Evolutionary conservation across 2,888 invertebrate species (phyloP).

Genomic region (Priocnemis perturbator): DNA sequence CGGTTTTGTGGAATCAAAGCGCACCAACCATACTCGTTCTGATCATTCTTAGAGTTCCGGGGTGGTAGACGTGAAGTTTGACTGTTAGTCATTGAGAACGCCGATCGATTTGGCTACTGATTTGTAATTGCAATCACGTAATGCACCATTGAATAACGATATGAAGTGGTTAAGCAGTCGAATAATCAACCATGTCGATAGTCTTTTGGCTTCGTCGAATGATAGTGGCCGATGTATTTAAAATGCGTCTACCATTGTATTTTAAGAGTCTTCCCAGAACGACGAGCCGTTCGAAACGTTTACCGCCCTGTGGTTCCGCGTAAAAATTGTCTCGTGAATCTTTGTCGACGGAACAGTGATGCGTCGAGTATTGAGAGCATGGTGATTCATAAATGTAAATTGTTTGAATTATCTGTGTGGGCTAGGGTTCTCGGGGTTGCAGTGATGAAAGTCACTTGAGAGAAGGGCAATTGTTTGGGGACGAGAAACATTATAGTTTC

Average conservation of each 20-base stretch:
- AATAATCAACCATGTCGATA: neutral
- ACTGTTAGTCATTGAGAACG: too few species aligned
- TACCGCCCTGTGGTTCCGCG: neutral
- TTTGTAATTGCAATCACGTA: neutral
- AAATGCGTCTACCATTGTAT: slow-evolving; percentile 17
- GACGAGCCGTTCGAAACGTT: neutral
- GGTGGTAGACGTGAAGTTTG: too few species aligned
- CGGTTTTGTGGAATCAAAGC: too few species aligned
- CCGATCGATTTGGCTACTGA: too few species aligned
- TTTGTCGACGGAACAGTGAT: neutral
- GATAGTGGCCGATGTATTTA: neutral
- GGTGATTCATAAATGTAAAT: neutral
- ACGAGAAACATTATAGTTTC: too few species aligned
- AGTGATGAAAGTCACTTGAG: too few species aligned
- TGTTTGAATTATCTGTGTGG: neutral
- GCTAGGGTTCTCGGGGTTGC: too few species aligned
- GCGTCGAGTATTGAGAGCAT: neutral
- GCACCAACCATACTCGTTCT: too few species aligned
- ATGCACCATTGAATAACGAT: neutral
- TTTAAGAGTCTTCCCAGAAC: slow-evolving; percentile 39
- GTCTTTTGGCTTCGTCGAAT: neutral
- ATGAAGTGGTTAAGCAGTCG: neutral
- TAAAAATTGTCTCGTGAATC: too few species aligned
- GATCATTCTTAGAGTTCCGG: too few species aligned
- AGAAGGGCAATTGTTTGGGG: too few species aligned